These are phyloP conservation scores for Hypanus sabinus DNA, from an alignment of 2,113 vertebrate species.

Conservation along the genomic window DNA sequence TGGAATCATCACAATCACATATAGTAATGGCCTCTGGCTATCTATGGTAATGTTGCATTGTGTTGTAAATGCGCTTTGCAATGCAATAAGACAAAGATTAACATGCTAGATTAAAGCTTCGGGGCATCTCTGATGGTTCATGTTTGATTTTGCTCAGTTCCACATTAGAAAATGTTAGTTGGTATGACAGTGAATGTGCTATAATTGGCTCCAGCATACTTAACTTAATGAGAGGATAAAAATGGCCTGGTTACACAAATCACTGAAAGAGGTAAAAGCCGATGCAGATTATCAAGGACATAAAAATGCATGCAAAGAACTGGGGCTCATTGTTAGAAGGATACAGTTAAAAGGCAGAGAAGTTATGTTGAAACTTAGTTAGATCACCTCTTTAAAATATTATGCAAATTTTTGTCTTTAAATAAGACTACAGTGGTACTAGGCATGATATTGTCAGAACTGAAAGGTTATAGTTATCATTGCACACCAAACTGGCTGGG, in stretches of 20 bases:
- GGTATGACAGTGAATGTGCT: neutral
- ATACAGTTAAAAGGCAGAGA: neutral
- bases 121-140: neutral
- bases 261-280: neutral
- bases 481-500: neutral
- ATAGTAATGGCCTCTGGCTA: neutral
- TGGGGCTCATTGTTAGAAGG: neutral
- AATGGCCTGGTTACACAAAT: neutral
- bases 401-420: neutral
- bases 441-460: neutral
- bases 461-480: neutral
- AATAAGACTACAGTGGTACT: neutral
- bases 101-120: slow-evolving; percentile 1
- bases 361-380: neutral
- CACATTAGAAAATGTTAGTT: neutral
- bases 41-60: neutral
- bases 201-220: neutral
- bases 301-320: neutral
- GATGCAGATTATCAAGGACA: neutral
- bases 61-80: slow-evolving; percentile 15
- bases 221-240: slow-evolving; percentile 11
- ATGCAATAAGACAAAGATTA: slow-evolving; percentile 21
- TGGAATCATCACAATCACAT: slow-evolving; percentile 16
- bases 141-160: slow-evolving; percentile 1
- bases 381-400: neutral